Base-by-base conservation (phyloP, 2,888 invertebrate species). In the Capitulum mitella region DNA sequence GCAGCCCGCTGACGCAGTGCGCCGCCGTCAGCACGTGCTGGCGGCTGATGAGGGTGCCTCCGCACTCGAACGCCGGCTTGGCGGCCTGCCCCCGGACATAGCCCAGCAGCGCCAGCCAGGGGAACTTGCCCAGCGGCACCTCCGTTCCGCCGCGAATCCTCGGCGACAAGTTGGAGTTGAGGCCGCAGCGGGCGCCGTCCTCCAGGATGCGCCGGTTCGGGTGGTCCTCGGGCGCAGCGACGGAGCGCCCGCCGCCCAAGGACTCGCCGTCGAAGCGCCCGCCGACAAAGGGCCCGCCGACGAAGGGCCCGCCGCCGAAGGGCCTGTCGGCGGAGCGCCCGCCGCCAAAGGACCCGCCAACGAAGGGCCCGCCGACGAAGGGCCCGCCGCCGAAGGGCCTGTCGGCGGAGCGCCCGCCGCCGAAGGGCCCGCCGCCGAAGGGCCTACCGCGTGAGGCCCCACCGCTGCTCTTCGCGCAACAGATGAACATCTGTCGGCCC, bases 71-170 rank as follows among this genome's bases (percentile, higher is more conserved):
- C 43, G n/a, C 22, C n/a, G 58, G 48, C 32, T 29, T 14, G 0
- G 19, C 34, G 19, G 37, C 46, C 10, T 32, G 43, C 3, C 34
- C 3, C 0, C n/a, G 34, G 0, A 22, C 12, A 48, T 79, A 80
- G 0, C 79, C 79, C 37, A 80, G 75, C n/a, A 78, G 78, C 40
- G 79, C 80, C 51, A 79, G 54, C 80, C 80, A 80, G n/a, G 80
- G 80, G 48, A 78, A 78, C 29, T 75, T 75, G 0, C 79, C 80
- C 22, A 80, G 22, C 1, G 48, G 37, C 3, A 76, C 64, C 32
- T 77, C 46, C 12, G n/a, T n/a, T 8, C 80, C 80, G 29, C 77
- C 75, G 32, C 37, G 48, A n/a, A 80, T 80, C 22, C 78, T 37
- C 10, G 2, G 5, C 5, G 6, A 16, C 0, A 40, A n/a, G n/a